phyloP scores from a whole-genome alignment of 2,113 vertebrate species.

The Pseudorhombus dupliciocellatus region DNA sequence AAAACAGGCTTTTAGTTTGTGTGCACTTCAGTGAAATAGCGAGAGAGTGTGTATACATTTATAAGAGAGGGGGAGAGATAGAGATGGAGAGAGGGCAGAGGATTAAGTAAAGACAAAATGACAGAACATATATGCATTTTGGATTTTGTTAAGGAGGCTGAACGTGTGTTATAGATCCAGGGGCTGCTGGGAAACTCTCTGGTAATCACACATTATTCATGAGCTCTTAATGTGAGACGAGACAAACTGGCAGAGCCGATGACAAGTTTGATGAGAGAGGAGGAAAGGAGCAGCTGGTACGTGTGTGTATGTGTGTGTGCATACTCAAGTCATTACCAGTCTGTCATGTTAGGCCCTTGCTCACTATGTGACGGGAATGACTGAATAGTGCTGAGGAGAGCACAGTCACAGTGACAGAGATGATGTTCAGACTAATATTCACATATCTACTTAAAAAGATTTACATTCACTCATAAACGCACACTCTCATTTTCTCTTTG shows the following conservation, averaged over 20 bases:
- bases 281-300: slow-evolving; percentile 71
- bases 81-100: background rate
- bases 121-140: slow-evolving; percentile 30
- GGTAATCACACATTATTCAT: slow-evolving; percentile 77
- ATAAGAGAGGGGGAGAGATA: background rate
- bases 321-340: slow-evolving; percentile 70
- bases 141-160: slow-evolving; percentile 12
- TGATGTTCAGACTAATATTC: slow-evolving; percentile 34
- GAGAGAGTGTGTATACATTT: slow-evolving; percentile 1
- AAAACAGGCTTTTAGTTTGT: slow-evolving; percentile 17
- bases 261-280: slow-evolving; percentile 77
- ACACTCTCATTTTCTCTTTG: background rate
- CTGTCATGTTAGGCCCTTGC: slow-evolving; percentile 70
- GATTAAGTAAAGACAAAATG: slow-evolving; percentile 5
- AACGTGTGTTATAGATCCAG: slow-evolving; percentile 35
- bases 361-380: slow-evolving; percentile 68
- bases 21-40: slow-evolving; percentile 1
- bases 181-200: slow-evolving; percentile 57
- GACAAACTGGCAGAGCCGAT: slow-evolving; percentile 74
- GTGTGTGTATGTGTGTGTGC: slow-evolving; percentile 34
- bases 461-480: background rate
- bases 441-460: slow-evolving; percentile 36
- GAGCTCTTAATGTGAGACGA: slow-evolving; percentile 75
- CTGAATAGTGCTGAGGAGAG: slow-evolving; percentile 47
- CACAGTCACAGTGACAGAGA: slow-evolving; percentile 34